Evolutionary conservation across 2,888 invertebrate genomes (phyloP), one percentile per base, ranked within the genome.

Genomic region (Myopa tessellatipennis): DNA sequence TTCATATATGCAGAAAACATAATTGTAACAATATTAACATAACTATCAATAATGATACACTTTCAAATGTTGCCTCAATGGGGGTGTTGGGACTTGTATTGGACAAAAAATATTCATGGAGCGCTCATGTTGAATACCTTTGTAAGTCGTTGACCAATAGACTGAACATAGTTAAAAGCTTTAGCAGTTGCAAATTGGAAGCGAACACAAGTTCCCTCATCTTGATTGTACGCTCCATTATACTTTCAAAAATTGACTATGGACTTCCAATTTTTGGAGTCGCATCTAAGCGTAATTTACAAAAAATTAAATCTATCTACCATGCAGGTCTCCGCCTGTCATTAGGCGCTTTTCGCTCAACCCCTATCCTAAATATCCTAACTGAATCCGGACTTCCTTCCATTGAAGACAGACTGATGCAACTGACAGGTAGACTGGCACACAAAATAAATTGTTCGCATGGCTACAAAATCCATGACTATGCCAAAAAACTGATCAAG

Each of bases 321-420:
- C 61, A 61, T 61, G 61, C 61, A 26, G 61, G 18, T 61, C 10
- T 18, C 18, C 61, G 8, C 26, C 61, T 61, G 4, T 16, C 61
- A 61, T 61, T 61, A 26, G 61, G 61, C 34, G 68, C 68, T 40
- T 68, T n/a, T 40, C 68, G 45, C 7, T 40, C 68, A 14, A 68
- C 68, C 8, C 61, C 61, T 26, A 63, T 63, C 68, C 40, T 38
- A 18, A 68, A 68, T 40, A 38, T 63, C 18, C 68, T 68, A 14
- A 26, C 45, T 16, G 45, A 68, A 68, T 68, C 68, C 6, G 68
- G 45, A 45, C 45, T 68, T 6, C 65, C 65, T 8, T 40, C 40
- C 6, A 68, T 68, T 26, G 18, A 68, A n/a, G 45, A 68, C 6
- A 16, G 68, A 8, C 26, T 8, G 10, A 61, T 4, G 60, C 16